Evolutionary conservation across 2,888 invertebrate species (phyloP).

Genomic region (Drosophila mimetica): DNA sequence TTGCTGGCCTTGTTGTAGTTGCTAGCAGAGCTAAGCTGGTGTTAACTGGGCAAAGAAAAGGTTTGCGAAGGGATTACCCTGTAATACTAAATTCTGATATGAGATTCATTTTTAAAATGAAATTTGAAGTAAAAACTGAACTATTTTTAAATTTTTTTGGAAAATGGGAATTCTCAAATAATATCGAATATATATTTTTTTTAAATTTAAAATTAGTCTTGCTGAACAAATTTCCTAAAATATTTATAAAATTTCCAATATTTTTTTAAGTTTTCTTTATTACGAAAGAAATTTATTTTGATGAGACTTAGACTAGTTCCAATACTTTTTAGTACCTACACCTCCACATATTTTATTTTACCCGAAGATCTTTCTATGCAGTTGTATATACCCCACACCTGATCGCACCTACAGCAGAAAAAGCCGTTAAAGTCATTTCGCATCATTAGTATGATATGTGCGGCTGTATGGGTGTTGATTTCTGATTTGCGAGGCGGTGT

Average conservation of each 20-base stretch:
- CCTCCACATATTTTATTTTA: no score
- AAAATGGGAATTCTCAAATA: no score
- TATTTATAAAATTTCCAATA: no score
- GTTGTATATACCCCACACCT: conserved; percentile 19
- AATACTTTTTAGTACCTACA: no score
- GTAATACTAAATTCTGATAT: not conserved
- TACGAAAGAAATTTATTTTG: not conserved
- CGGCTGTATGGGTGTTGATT: conserved; percentile 70
- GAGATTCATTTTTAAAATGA: not conserved
- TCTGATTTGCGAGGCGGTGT: conserved; percentile 37
- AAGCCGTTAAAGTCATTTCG: conserved; percentile 82
- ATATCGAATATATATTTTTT: no score
- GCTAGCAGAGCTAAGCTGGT: conserved; percentile 6
- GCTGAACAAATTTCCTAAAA: no score
- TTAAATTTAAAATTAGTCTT: no score
- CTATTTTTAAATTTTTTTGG: no score
- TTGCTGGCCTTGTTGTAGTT: conserved; percentile 53
- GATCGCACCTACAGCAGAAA: conserved; percentile 36
- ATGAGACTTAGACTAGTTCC: no score
- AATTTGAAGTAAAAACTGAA: no score
- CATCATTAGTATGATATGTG: conserved; percentile 81
- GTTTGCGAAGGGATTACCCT: conserved; percentile 8
- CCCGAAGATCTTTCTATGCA: not conserved
- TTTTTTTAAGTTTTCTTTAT: not conserved
- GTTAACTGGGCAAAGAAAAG: conserved; percentile 1